phyloP scores from a whole-genome alignment of 2,888 invertebrate genomes.

The Patella depressa region DNA sequence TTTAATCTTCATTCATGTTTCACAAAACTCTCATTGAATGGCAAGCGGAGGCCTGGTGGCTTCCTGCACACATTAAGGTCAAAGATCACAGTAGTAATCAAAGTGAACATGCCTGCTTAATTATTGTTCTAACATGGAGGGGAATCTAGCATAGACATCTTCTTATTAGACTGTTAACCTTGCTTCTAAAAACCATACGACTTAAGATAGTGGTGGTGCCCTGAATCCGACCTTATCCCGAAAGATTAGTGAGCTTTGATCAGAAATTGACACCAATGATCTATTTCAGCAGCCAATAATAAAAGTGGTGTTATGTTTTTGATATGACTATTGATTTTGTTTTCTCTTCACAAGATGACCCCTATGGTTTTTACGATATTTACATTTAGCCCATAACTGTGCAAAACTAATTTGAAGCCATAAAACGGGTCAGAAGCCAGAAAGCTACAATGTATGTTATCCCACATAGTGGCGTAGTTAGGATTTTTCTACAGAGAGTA shows the following conservation, averaged over 20 bases:
- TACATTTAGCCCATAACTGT: slow-evolving; percentile 40
- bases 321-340: slow-evolving; percentile 22
- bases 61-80: slow-evolving; percentile 12
- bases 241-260: slow-evolving; percentile 6
- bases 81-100: slow-evolving; percentile 23
- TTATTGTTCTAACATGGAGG: slow-evolving; percentile 26
- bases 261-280: slow-evolving; percentile 21
- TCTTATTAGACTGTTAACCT: slow-evolving; percentile 42
- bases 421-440: too few species aligned
- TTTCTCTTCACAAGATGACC: background rate
- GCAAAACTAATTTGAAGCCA: slow-evolving; percentile 28
- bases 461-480: too few species aligned
- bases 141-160: slow-evolving; percentile 26
- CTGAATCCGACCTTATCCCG: slow-evolving; percentile 14
- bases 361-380: slow-evolving; percentile 26
- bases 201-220: slow-evolving; percentile 18
- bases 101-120: slow-evolving; percentile 34
- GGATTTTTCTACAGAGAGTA: too few species aligned
- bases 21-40: slow-evolving; percentile 11
- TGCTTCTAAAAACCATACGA: slow-evolving; percentile 20
- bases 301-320: slow-evolving; percentile 27
- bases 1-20: slow-evolving; percentile 19
- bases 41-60: slow-evolving; percentile 10
- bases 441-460: too few species aligned
- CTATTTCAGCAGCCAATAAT: slow-evolving; percentile 19